A percentile compares a stretch with the other conserved stretches of the same genome.
Evolutionary conservation across 2,797 vertebrate genomes (phyloP).

Genomic region (Bradypodion ventrale): DNA sequence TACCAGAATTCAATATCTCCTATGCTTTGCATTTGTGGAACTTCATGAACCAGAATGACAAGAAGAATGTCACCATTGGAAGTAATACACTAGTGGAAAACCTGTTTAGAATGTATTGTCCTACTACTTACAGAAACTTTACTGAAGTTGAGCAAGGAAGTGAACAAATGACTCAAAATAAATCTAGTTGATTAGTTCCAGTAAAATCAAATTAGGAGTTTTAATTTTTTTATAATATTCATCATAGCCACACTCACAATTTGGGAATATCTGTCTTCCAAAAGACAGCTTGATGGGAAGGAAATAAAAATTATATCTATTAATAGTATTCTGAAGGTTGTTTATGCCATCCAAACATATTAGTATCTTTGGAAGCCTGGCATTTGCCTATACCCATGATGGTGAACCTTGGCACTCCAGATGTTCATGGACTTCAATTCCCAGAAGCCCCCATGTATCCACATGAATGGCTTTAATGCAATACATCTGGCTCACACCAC

Average conservation of each 20-base stretch:
- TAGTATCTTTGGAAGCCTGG: too few species aligned
- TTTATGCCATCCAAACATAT: too few species aligned
- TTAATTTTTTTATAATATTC: neutral
- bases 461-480: too few species aligned
- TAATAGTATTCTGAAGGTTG: too few species aligned
- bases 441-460: too few species aligned
- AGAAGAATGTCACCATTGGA: constrained; percentile 54
- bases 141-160: constrained; percentile 33
- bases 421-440: too few species aligned
- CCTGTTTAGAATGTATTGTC: constrained; percentile 75
- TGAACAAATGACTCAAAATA: neutral
- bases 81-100: constrained; percentile 75
- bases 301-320: too few species aligned
- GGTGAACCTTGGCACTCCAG: too few species aligned
- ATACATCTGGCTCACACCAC: too few species aligned
- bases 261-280: neutral
- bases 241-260: neutral
- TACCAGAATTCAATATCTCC: constrained; percentile 72
- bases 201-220: neutral
- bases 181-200: fast-evolving
- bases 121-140: constrained; percentile 69
- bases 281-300: neutral
- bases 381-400: too few species aligned
- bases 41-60: constrained; percentile 71
- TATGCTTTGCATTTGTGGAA: constrained; percentile 80